These are phyloP conservation scores for Leptarthrus brevirostris DNA, from an alignment of 2,888 invertebrate species.

Conservation along the genomic window DNA sequence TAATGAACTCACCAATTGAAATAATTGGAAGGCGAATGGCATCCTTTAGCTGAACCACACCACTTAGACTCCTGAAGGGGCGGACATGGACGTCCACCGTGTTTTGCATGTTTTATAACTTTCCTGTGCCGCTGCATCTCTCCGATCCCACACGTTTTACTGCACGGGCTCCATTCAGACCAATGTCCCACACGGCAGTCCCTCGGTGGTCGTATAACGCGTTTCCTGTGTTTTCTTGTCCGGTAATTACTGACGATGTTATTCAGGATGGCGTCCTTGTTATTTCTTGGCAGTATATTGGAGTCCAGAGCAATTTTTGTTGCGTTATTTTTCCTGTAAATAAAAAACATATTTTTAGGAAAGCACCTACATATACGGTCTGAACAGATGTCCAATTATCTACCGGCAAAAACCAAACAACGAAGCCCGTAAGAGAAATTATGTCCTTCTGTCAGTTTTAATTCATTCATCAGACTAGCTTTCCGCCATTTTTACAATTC, in stretches of 20 bases:
- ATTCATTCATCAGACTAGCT: background rate
- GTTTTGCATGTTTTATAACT: conserved; percentile 79
- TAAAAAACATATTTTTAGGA: background rate
- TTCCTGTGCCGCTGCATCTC: conserved; percentile 84
- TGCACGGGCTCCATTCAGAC: conserved; percentile 89
- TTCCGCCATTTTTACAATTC: conserved; percentile 1
- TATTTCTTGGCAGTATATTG: conserved; percentile 69
- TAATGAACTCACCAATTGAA: conserved; percentile 72
- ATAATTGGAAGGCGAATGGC: conserved; percentile 71
- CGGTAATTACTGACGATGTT: conserved; percentile 78
- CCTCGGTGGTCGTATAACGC: conserved; percentile 72
- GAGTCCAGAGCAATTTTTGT: conserved; percentile 50
- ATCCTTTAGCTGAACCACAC: conserved; percentile 83
- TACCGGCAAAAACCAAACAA: background rate
- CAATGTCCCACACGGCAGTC: conserved; percentile 88
- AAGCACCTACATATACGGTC: background rate
- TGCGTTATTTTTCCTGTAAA: conserved; percentile 47
- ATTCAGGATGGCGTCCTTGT: conserved; percentile 77
- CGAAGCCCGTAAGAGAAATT: background rate
- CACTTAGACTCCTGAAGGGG: conserved; percentile 86
- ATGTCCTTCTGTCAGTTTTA: background rate
- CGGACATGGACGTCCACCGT: conserved; percentile 86
- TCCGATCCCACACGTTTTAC: conserved; percentile 90
- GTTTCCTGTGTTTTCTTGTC: conserved; percentile 62
- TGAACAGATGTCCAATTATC: background rate